Evolutionary conservation across 2,888 invertebrate genomes (phyloP).

Genomic region (Macaria liturata): DNA sequence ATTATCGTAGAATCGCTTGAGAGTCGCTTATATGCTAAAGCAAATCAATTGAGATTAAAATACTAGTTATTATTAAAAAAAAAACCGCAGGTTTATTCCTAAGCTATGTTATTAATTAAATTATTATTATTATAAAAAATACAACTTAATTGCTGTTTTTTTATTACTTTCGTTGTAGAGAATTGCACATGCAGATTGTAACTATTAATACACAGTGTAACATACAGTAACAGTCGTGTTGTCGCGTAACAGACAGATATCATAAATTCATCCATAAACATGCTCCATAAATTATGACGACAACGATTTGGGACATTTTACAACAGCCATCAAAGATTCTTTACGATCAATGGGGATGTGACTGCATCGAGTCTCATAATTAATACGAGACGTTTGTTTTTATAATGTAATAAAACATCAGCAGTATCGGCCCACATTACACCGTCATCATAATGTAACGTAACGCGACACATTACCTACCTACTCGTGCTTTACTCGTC

Average conservation of each 20-base stretch:
- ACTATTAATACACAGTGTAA: not conserved
- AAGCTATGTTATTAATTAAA: too few relatives aligned
- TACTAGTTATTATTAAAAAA: too few relatives aligned
- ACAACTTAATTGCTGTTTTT: too few relatives aligned
- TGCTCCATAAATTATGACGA: slow-evolving; percentile 81
- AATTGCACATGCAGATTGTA: too few relatives aligned
- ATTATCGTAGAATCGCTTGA: too few relatives aligned
- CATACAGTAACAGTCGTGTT: slow-evolving; percentile 34
- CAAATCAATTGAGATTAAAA: too few relatives aligned
- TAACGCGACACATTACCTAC: slow-evolving; percentile 48
- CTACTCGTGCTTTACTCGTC: slow-evolving; percentile 57
- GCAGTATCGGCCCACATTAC: slow-evolving; percentile 66
- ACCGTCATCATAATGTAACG: slow-evolving; percentile 54
- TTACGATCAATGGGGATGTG: slow-evolving; percentile 77
- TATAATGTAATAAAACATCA: slow-evolving; percentile 78
- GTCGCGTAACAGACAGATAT: slow-evolving; percentile 50
- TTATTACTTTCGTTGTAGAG: too few relatives aligned
- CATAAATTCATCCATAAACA: slow-evolving; percentile 79
- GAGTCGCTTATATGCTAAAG: too few relatives aligned
- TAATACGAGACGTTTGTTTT: slow-evolving; percentile 81
- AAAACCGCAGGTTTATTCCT: too few relatives aligned
- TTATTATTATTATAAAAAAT: too few relatives aligned
- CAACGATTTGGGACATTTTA: slow-evolving; percentile 81
- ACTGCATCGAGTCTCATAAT: slow-evolving; percentile 74
- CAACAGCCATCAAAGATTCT: slow-evolving; percentile 78